Evolutionary conservation across 2,113 vertebrate genomes (phyloP).

Genomic region (Oxygymnocypris stewartii): DNA sequence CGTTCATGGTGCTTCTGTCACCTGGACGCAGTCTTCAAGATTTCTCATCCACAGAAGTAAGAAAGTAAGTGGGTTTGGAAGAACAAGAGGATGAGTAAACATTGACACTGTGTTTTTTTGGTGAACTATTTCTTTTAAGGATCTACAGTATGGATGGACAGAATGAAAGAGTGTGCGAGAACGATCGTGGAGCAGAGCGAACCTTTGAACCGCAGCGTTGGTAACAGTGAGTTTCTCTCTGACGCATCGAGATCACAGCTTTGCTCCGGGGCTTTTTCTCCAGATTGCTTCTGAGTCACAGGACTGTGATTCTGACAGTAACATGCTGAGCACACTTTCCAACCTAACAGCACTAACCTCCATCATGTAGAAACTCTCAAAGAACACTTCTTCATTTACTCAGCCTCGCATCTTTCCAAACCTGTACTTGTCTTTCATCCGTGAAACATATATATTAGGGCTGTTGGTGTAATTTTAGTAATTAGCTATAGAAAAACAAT

Average conservation of each 20-base stretch:
- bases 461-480: neutral
- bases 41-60: neutral
- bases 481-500: neutral
- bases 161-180: neutral
- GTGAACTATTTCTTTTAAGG: neutral
- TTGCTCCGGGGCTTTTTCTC: conserved; percentile 73
- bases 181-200: neutral
- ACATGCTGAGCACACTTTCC: conserved; percentile 57
- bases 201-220: conserved; percentile 39
- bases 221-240: conserved; percentile 55
- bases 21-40: neutral
- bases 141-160: neutral
- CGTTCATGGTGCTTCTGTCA: neutral
- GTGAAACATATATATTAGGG: neutral
- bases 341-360: conserved; percentile 23
- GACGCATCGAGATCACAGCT: conserved; percentile 70
- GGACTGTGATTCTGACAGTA: conserved; percentile 61
- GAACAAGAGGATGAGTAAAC: conserved; percentile 12
- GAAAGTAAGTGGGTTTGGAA: neutral
- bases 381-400: neutral
- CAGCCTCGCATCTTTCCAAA: neutral
- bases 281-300: conserved; percentile 76
- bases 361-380: neutral
- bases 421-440: neutral
- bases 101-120: neutral